A percentile compares a stretch with the other conserved stretches of the same genome.
Evolutionary conservation across 2,888 invertebrate species (phyloP).

Genomic region (Rotaria socialis): DNA sequence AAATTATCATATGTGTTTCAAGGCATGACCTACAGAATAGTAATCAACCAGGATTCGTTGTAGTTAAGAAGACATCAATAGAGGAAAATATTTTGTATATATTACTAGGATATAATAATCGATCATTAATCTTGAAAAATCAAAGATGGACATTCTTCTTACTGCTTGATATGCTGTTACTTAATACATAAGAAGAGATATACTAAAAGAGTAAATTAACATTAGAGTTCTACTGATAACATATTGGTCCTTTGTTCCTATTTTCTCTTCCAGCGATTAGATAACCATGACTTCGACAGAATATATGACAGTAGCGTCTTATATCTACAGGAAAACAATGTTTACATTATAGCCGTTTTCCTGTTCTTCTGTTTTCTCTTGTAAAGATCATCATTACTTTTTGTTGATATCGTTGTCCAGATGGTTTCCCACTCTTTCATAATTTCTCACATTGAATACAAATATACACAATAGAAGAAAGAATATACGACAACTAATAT

Average conservation of each 20-base stretch:
- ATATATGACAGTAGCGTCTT: not conserved
- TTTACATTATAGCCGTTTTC: not conserved
- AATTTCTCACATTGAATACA: not conserved
- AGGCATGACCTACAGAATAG: too few species aligned
- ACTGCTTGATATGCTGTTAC: too few species aligned
- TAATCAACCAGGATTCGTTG: too few species aligned
- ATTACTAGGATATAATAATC: too few species aligned
- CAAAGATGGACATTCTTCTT: too few species aligned
- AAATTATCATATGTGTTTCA: too few species aligned
- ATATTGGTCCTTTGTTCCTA: not conserved
- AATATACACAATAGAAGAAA: not conserved
- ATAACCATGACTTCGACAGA: not conserved
- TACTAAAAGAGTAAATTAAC: not conserved
- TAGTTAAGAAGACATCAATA: too few species aligned
- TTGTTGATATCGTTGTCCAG: not conserved
- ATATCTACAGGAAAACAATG: not conserved
- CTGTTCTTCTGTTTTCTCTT: not conserved
- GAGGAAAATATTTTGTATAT: too few species aligned
- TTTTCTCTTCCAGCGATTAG: not conserved
- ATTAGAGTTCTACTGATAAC: not conserved
- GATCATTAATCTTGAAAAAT: too few species aligned
- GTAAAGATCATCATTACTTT: not conserved
- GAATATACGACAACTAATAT: not conserved
- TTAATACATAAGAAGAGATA: too few species aligned
- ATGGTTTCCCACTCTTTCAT: slow-evolving; percentile 9